Percentiles rank a stretch among this genome's conserved stretches.
Evolutionary conservation across 2,797 vertebrate genomes (phyloP).

Genomic region (Tapera naevia): DNA sequence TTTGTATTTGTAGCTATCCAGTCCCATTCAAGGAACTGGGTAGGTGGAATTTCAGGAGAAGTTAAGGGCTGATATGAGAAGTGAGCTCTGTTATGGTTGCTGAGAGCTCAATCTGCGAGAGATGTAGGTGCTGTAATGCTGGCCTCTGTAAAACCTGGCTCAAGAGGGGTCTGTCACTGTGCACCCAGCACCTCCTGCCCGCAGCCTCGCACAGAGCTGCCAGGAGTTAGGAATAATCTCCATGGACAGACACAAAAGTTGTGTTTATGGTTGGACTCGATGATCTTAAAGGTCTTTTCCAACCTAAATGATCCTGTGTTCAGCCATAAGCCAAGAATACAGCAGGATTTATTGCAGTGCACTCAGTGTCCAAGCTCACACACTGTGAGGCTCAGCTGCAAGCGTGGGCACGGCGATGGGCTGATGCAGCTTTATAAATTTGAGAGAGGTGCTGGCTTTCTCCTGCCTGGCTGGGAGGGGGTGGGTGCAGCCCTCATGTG

Average conservation of each 20-base stretch:
- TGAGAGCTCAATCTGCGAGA: background rate
- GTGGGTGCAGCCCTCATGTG: background rate
- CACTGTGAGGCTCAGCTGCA: background rate
- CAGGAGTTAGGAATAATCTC: background rate
- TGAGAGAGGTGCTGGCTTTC: background rate
- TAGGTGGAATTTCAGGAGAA: background rate
- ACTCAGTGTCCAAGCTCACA: background rate
- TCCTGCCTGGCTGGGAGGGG: background rate
- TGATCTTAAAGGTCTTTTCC: too few relatives aligned
- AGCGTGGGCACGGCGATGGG: background rate
- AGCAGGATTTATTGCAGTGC: background rate
- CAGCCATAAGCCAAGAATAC: background rate
- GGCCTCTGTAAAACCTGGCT: background rate
- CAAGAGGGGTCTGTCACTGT: background rate
- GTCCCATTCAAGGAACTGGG: background rate
- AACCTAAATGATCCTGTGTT: background rate
- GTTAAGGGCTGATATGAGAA: background rate
- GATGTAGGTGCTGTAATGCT: background rate
- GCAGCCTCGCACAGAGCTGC: background rate
- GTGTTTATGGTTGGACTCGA: too few relatives aligned
- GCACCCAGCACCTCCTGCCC: background rate
- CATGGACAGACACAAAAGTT: background rate
- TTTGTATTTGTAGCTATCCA: background rate
- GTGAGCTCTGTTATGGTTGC: background rate
- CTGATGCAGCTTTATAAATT: background rate